phyloP scores from a whole-genome alignment of 2,797 vertebrate genomes.

The Peromyscus attwateri region DNA sequence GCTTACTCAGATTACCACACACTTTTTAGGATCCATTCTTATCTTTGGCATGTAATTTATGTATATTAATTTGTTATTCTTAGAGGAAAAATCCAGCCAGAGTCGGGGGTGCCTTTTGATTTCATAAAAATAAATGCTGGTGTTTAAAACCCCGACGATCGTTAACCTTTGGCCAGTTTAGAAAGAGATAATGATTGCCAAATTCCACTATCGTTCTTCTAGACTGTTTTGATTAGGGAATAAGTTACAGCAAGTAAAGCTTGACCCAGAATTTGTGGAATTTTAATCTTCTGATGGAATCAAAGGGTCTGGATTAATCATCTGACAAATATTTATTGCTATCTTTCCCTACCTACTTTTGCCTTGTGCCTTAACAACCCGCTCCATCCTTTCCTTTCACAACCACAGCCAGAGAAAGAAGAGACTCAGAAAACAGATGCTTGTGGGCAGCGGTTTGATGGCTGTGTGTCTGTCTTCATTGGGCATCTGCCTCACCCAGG shows the following conservation, averaged over 20 bases:
- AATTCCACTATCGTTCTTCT: constrained; percentile 35
- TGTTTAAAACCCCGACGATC: not conserved
- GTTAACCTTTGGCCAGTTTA: constrained; percentile 49
- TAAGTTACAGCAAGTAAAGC: constrained; percentile 62
- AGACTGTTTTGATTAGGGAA: constrained; percentile 49
- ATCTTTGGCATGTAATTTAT: constrained; percentile 69
- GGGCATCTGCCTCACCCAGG: not conserved
- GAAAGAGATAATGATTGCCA: not conserved
- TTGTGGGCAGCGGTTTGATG: not conserved
- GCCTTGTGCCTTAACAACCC: constrained; percentile 20
- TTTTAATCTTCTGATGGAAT: constrained; percentile 66
- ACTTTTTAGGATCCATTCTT: constrained; percentile 67
- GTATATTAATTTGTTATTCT: constrained; percentile 69
- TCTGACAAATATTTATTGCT: constrained; percentile 55
- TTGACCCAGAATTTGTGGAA: constrained; percentile 74
- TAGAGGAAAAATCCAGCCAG: constrained; percentile 55
- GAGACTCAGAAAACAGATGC: not conserved
- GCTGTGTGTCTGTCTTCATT: not conserved
- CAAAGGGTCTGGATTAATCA: constrained; percentile 50
- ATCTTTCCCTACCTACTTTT: constrained; percentile 38
- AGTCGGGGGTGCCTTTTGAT: constrained; percentile 59
- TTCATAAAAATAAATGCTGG: constrained; percentile 75
- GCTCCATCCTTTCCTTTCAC: not conserved
- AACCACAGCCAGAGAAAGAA: not conserved
- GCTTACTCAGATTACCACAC: constrained; percentile 56